Base-by-base conservation (phyloP, 2,797 vertebrate species). In the Chelidonichthys spinosus region DNA sequence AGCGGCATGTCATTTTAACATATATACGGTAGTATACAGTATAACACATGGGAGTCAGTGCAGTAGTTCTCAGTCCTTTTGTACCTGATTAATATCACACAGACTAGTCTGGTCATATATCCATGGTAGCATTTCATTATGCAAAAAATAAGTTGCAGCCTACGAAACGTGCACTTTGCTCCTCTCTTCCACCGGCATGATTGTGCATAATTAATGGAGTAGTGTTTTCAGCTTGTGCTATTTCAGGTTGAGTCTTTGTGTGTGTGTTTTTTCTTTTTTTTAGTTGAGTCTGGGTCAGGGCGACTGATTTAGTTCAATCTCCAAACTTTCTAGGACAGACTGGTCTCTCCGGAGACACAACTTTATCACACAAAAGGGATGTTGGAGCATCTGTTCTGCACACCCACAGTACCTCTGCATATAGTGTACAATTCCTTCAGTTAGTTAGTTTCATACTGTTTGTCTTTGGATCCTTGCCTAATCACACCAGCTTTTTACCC, bases 241-340 rank as follows among this genome's bases (percentile, higher is more conserved):
- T 72, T 84, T 76, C 49, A 63, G 68, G 60, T 53, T 6, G n/a
- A 46, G 53, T 63, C 35, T 3, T 43, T 10, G 15, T 15, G 44
- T 4, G 43, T 40, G 40, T 66, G 69, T 63, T 25, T 25, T 25
- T 25, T 25, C 25, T 25, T 25, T 25, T 25, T 25, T 25, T 25
- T 60, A 71, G 5, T 75, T 15, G 56, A 59, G 35, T 79, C 65
- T 81, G 56, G 67, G 46, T 81, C 72, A 50, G 53, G 36, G 18
- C 47, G 65, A 50, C 39, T 62, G 69, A 71, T 74, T 86, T 79
- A 67, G 74, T 84, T 88, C 71, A 60, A 56, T 69, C 52, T 18
- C 46, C 1, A 17, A 25, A 33, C 53, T 79, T 78, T 88, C 69
- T 88, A 80, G 85, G 82, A 68, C 85, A 79, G 37, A 66, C 44